phyloP scores from a whole-genome alignment of 2,113 vertebrate genomes.

The Emydura subglobosa region DNA sequence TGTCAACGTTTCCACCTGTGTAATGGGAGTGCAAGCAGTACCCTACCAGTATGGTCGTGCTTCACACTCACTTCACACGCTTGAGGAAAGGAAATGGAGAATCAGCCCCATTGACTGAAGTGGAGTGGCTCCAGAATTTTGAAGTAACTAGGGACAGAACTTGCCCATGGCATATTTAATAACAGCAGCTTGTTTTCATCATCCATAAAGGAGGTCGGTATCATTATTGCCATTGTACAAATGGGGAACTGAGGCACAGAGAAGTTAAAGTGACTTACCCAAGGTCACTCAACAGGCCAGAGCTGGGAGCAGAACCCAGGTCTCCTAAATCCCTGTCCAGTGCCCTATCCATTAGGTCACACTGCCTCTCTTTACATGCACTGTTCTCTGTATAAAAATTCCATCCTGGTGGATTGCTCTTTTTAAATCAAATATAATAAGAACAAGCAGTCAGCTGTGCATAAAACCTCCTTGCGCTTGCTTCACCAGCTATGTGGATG shows the following conservation, averaged over 20 bases:
- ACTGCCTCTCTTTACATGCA: neutral
- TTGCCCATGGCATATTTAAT: neutral
- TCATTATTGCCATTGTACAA: neutral
- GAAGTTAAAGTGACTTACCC: neutral
- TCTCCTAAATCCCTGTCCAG: neutral
- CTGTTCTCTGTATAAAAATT: neutral
- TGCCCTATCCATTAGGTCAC: neutral
- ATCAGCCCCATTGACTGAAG: neutral
- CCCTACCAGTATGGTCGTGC: neutral
- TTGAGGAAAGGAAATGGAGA: neutral
- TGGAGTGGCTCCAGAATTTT: neutral
- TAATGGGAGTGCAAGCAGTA: neutral
- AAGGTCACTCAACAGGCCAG: neutral
- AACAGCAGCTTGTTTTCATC: neutral
- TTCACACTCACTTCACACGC: too few relatives aligned
- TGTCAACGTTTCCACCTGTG: neutral
- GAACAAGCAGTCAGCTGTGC: neutral
- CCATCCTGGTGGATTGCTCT: neutral
- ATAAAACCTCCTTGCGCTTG: neutral
- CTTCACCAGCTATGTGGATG: accelerated
- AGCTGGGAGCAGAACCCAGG: neutral
- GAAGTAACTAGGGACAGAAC: neutral
- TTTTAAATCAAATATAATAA: neutral
- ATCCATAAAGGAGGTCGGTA: neutral
- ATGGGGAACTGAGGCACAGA: neutral